Evolutionary conservation across 2,797 vertebrate genomes (phyloP), one percentile per base, ranked within the genome.

Genomic region (Gadopsis marmoratus): DNA sequence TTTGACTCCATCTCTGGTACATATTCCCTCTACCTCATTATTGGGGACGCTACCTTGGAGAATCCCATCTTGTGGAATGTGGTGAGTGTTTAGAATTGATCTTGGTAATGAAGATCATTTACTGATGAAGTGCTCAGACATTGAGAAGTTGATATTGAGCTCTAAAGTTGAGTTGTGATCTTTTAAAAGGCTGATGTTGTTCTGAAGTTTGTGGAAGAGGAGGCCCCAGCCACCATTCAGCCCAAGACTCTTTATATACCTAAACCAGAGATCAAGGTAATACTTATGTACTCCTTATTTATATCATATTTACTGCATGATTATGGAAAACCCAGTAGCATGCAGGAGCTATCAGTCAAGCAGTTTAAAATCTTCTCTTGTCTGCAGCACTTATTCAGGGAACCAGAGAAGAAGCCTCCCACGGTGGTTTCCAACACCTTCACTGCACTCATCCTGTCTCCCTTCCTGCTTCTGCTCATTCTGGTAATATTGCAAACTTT

Each of bases 21-120:
- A 63, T 99, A 99, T n/a, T 96, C 97, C 12, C 97, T 99, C 45
- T 95, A 97, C 88, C 94, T 99, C 78, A 99, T 99, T 55, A 96
- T 99, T 17, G 98, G 98, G 59, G 98, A 99, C 29, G 98, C 98
- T 8, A 99, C 98, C 16, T 88, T 99, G 93, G 97, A 99, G 90
- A 99, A 99, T 83, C 98, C 98, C 45, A 97, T 99, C 78, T 89
- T 99, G 78, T 99, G 98, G 98, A 97, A 98, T 5, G 95, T 99
- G 97, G 98, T 99, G 94, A 68, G 98, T 95, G 21, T 12, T 59
- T 13, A 37, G 48, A 14, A 3, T 19, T 21, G 0, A 7, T 29
- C n/a, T 1, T 35, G n/a, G 6, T 53, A 3, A 67, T 31, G 12
- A 56, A 2, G 16, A 33, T 58, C 16, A 2, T 55, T 35, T n/a